phyloP scores from a whole-genome alignment of 2,113 vertebrate genomes.

The Paramisgurnus dabryanus region DNA sequence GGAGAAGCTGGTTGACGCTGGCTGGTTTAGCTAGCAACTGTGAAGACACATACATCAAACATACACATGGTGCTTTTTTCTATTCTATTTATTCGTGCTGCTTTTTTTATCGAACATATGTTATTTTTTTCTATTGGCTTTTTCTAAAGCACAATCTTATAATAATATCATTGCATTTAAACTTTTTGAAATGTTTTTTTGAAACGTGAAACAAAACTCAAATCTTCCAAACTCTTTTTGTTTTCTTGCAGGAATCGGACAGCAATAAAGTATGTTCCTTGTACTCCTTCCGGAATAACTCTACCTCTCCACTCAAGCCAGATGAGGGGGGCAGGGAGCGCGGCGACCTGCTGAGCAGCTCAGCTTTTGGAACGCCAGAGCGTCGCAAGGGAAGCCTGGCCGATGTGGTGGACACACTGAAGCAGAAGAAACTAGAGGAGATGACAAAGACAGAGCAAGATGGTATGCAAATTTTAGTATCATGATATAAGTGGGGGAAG shows the following conservation, averaged over 20 bases:
- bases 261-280: slow-evolving; percentile 99
- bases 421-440: slow-evolving; percentile 99
- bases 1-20: no score
- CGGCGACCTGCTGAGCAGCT: slow-evolving; percentile 91
- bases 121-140: not conserved
- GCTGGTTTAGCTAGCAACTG: slow-evolving; percentile 66
- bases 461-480: slow-evolving; percentile 76
- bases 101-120: not conserved
- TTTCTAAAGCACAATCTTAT: not conserved
- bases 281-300: slow-evolving; percentile 99
- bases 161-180: not conserved
- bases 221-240: slow-evolving; percentile 12
- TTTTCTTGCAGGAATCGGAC: slow-evolving; percentile 91
- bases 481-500: not conserved
- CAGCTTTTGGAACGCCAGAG: slow-evolving; percentile 95
- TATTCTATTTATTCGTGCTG: not conserved
- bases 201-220: not conserved
- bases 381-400: slow-evolving; percentile 98
- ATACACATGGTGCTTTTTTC: no score
- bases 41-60: not conserved
- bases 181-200: not conserved
- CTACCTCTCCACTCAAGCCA: slow-evolving; percentile 98
- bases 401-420: slow-evolving; percentile 97
- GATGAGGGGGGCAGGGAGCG: slow-evolving; percentile 97
- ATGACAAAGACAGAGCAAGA: slow-evolving; percentile 99